Conservation (phyloP, 2,888 invertebrate species). For the Dioctria linearis region DNA sequence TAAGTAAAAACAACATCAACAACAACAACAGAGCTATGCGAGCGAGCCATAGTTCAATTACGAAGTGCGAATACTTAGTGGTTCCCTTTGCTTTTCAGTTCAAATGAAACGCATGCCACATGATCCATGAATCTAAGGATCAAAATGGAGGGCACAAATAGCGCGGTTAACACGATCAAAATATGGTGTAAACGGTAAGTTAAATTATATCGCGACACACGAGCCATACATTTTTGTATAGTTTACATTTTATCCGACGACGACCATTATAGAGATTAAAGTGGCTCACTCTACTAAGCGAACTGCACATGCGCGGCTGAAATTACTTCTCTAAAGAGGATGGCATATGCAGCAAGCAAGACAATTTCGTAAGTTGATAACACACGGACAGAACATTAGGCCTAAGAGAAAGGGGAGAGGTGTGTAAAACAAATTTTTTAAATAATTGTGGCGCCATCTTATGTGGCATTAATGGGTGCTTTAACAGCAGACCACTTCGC, state of each 20-base stretch:
- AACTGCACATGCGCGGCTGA: constrained; percentile 29
- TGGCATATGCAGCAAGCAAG: not conserved
- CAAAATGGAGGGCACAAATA: constrained; percentile 21
- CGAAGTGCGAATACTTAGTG: constrained; percentile 30
- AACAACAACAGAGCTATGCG: not conserved
- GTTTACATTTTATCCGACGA: not conserved
- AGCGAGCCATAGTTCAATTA: not conserved
- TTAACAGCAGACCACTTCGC: constrained; percentile 22
- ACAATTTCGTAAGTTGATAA: not conserved
- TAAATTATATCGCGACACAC: constrained; percentile 35
- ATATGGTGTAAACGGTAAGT: constrained; percentile 35
- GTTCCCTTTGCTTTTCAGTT: not conserved
- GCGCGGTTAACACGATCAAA: constrained; percentile 45
- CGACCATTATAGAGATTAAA: constrained; percentile 1
- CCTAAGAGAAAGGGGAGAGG: not conserved
- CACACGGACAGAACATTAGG: not conserved
- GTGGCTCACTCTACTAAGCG: constrained; percentile 18
- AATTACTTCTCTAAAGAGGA: constrained; percentile 33
- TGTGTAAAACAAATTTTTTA: not conserved
- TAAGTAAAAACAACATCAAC: not conserved
- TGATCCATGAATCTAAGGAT: not conserved
- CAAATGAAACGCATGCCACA: not conserved
- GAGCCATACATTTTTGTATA: not conserved
- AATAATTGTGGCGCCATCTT: constrained; percentile 50
- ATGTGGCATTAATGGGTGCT: constrained; percentile 38